Percentiles rank a stretch among this genome's conserved stretches.
Conservation (phyloP, 2,797 vertebrate species). For the Spheniscus humboldti region DNA sequence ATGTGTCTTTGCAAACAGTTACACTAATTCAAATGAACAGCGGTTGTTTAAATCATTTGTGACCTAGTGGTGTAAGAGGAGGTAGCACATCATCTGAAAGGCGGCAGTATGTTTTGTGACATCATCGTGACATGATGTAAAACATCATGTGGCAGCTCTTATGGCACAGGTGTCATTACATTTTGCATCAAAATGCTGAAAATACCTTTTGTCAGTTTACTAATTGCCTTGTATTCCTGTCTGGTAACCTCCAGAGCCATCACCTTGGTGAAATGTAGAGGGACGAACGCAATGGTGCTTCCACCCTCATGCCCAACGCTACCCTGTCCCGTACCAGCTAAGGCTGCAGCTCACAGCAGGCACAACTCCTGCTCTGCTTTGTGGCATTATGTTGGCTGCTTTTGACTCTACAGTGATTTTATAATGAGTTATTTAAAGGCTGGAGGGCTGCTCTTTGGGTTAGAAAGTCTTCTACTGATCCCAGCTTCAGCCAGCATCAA, state of each 20-base stretch:
- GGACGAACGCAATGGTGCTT: not conserved
- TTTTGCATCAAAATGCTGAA: not conserved
- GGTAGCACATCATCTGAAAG: slow-evolving; percentile 16
- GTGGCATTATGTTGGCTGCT: accelerated
- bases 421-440: not conserved
- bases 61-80: not conserved
- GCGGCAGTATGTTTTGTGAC: slow-evolving; percentile 50
- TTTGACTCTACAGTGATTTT: not conserved
- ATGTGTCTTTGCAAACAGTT: not conserved
- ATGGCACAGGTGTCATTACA: slow-evolving; percentile 13
- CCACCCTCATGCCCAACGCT: not conserved
- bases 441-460: not conserved
- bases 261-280: not conserved
- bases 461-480: not conserved
- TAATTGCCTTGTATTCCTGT: slow-evolving; percentile 45
- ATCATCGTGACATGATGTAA: slow-evolving; percentile 35
- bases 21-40: slow-evolving; percentile 43
- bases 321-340: not conserved
- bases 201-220: slow-evolving; percentile 36
- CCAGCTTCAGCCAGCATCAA: not conserved
- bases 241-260: not conserved
- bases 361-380: not conserved
- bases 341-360: not conserved
- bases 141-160: slow-evolving; percentile 48
- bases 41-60: not conserved